Conservation (phyloP, 30 jellyfish, hydroid and myxozoan genomes). For the Chrysaora quinquecirrha region DNA sequence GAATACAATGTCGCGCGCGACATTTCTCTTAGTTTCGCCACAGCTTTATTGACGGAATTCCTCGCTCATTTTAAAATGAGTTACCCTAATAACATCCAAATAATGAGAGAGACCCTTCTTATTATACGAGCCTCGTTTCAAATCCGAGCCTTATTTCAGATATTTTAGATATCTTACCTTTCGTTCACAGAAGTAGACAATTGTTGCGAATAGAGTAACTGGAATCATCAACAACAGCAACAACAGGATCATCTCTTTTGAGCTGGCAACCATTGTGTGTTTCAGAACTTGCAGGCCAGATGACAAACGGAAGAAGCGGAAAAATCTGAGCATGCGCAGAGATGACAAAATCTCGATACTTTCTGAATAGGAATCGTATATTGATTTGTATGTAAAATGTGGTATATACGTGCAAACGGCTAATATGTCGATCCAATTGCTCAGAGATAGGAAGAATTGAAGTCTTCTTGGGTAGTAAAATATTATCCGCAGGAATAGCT, state of each 20-base stretch:
- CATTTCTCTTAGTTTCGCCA: too few relatives aligned
- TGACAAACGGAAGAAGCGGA: constrained; percentile 90
- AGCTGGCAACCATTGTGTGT: constrained; percentile 95
- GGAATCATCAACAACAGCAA: constrained; percentile 90
- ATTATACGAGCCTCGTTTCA: too few relatives aligned
- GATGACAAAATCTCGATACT: constrained; percentile 72
- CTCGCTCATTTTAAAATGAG: too few relatives aligned
- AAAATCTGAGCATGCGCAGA: constrained; percentile 81
- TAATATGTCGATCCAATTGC: constrained; percentile 77
- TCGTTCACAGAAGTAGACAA: constrained; percentile 91
- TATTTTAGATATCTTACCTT: too few relatives aligned
- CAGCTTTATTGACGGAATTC: too few relatives aligned
- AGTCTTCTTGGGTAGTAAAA: constrained; percentile 66
- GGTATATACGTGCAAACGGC: constrained; percentile 67
- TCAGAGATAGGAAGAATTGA: constrained; percentile 46
- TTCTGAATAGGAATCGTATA: constrained; percentile 22
- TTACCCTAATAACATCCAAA: too few relatives aligned
- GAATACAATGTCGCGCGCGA: too few relatives aligned
- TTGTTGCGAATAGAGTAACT: constrained; percentile 93
- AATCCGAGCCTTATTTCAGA: too few relatives aligned
- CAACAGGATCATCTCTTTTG: constrained; percentile 83
- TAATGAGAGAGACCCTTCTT: too few relatives aligned
- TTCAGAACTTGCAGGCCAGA: constrained; percentile 89
- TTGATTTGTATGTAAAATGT: constrained; percentile 34
- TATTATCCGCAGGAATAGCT: constrained; percentile 67